phyloP scores from a whole-genome alignment of 2,797 vertebrate genomes.

The Acanthurus lineatus region DNA sequence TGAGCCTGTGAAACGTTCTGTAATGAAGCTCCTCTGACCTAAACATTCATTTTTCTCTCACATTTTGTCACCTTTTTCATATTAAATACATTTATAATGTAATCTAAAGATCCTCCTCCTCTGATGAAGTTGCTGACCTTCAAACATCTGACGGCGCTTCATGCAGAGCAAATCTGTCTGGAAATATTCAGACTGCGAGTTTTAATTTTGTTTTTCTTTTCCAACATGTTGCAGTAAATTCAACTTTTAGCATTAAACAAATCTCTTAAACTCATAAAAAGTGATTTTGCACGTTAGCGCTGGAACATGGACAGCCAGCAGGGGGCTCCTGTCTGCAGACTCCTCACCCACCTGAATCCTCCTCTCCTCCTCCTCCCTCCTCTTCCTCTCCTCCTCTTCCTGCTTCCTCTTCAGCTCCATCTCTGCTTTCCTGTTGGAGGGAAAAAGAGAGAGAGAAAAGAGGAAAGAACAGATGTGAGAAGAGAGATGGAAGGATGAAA shows the following conservation, averaged over 20 bases:
- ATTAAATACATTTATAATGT: neutral
- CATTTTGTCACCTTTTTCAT: no score
- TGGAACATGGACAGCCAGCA: no score
- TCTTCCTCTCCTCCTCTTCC: constrained; percentile 96
- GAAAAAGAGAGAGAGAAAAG: neutral
- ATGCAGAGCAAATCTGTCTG: no score
- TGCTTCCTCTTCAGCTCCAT: constrained; percentile 96
- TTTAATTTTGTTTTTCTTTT: neutral
- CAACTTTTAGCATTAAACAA: no score
- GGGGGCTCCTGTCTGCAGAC: neutral
- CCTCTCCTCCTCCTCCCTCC: constrained; percentile 92
- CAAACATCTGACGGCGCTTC: no score
- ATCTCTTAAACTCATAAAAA: no score
- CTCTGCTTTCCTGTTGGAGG: constrained; percentile 90
- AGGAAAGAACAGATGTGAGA: neutral
- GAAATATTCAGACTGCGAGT: no score
- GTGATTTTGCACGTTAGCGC: no score
- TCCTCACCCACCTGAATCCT: constrained; percentile 88
- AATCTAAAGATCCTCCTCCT: neutral
- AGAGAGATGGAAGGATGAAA: neutral
- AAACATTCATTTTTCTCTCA: neutral
- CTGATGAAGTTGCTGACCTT: no score
- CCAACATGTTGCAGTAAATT: neutral
- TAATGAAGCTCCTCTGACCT: no score
- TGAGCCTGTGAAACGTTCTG: no score